phyloP scores from a whole-genome alignment of 2,888 invertebrate genomes.

The Drosophila glabriapex region DNA sequence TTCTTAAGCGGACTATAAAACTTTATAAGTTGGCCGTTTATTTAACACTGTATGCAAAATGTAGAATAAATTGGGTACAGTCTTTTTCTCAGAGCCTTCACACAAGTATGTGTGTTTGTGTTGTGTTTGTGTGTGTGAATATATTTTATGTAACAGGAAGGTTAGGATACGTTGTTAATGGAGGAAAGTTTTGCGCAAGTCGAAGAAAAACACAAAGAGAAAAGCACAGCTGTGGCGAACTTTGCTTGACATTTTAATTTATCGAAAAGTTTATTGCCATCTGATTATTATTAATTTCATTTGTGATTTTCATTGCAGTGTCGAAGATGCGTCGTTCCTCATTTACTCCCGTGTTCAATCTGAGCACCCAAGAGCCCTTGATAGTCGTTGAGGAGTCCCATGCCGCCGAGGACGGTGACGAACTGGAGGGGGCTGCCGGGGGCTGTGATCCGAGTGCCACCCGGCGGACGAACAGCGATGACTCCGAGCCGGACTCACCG shows the following conservation, averaged over 20 bases:
- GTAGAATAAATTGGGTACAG: not conserved
- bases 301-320: conserved; percentile 25
- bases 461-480: conserved; percentile 86
- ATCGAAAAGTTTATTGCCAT: conserved; percentile 4
- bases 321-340: conserved; percentile 89
- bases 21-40: not conserved
- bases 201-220: not conserved
- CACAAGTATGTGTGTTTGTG: not conserved
- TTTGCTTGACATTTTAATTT: conserved; percentile 48
- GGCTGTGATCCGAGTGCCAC: conserved; percentile 87
- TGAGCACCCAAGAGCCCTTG: conserved; percentile 89
- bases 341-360: conserved; percentile 87
- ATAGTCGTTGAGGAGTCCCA: conserved; percentile 93
- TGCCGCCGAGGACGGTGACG: conserved; percentile 89
- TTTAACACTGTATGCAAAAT: not conserved
- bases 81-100: not conserved
- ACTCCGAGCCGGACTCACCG: conserved; percentile 91
- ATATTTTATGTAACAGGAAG: not conserved
- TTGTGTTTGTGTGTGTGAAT: not conserved
- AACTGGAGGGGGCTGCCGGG: conserved; percentile 87
- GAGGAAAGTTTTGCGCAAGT: not conserved
- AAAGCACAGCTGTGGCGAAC: conserved; percentile 58
- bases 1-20: not conserved
- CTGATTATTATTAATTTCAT: conserved; percentile 17
- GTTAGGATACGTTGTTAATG: not conserved